Base-by-base conservation (phyloP, 2,797 vertebrate species). In the Sternotherus odoratus region DNA sequence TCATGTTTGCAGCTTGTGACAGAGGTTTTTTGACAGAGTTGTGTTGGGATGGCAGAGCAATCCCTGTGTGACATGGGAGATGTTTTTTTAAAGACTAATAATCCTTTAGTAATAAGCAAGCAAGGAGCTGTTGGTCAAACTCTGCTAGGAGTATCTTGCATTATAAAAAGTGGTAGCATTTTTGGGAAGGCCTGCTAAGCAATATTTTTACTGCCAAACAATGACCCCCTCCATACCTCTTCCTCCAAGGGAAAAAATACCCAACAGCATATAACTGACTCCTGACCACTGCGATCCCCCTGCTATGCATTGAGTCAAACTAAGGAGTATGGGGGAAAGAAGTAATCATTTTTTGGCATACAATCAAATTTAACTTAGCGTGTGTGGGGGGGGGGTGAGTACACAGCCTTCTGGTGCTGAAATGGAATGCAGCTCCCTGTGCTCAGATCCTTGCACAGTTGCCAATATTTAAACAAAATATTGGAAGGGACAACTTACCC, bases 281-380 rank as follows among this genome's bases (percentile, higher is more conserved):
- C 69, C 43, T 46, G 13, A 46, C 39, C 24, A 26, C 69, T 46
- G 26, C 4, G 56, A 86, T 23, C 8, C 2, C 86, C 77, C 63
- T 75, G 56, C 8, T 75, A 46, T 43, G 63, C n/a, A 57, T 33
- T 43, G 74, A 33, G 12, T 2, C 53, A 87, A 39, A 3, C 4
- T 12, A 1, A 72, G 57, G 91, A 66, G 3, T 30, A 49, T 79
- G 94, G 54, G 7, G 5, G 72, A 66, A 90, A 53, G 3, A 24
- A 56, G 10, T 11, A 50, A 85, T 23, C 74, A 74, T 17, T 53
- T 1, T 60, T 53, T 53, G 30, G 5, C 30, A 94, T 81, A 83
- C 66, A 82, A 88, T 57, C 69, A 33, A 19, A 48, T 51, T 91
- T 82, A 48, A 90, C 33, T 46, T 80, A 6, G 86, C 50, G 1